Evolutionary conservation across 2,797 vertebrate species (phyloP).

Genomic region (Malacoraja senta): DNA sequence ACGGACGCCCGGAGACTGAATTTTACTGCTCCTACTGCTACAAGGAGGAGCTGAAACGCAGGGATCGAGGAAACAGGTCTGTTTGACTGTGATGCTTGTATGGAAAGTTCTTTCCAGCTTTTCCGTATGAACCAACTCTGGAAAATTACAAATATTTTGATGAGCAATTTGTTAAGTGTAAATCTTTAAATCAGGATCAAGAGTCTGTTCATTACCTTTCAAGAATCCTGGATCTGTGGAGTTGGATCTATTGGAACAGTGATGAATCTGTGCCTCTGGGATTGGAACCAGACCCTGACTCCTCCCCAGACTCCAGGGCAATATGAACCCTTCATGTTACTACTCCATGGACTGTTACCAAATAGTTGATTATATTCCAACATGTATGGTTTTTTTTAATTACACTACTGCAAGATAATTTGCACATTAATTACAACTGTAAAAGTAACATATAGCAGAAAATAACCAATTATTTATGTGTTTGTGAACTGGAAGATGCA

Average conservation of each 20-base stretch:
- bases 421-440: constrained; percentile 74
- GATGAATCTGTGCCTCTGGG: constrained; percentile 13
- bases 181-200: background rate
- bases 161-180: constrained; percentile 31
- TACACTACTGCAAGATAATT: constrained; percentile 67
- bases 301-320: background rate
- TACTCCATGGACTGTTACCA: constrained; percentile 61
- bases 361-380: constrained; percentile 55
- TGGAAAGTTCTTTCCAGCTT: background rate
- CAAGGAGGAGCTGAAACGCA: constrained; percentile 89
- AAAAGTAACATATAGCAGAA: constrained; percentile 63
- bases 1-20: constrained; percentile 89
- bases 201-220: constrained; percentile 8
- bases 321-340: constrained; percentile 47
- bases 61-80: constrained; percentile 77
- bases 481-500: constrained; percentile 58
- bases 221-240: background rate
- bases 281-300: background rate
- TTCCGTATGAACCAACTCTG: constrained; percentile 5
- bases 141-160: constrained; percentile 29
- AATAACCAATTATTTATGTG: constrained; percentile 61
- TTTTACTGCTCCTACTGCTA: constrained; percentile 97
- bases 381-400: constrained; percentile 60
- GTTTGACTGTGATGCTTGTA: background rate
- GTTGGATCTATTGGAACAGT: background rate